A percentile compares a stretch with the other conserved stretches of the same genome.
phyloP scores from a whole-genome alignment of 1,140 invertebrate species.

The Drosophila mayri region DNA sequence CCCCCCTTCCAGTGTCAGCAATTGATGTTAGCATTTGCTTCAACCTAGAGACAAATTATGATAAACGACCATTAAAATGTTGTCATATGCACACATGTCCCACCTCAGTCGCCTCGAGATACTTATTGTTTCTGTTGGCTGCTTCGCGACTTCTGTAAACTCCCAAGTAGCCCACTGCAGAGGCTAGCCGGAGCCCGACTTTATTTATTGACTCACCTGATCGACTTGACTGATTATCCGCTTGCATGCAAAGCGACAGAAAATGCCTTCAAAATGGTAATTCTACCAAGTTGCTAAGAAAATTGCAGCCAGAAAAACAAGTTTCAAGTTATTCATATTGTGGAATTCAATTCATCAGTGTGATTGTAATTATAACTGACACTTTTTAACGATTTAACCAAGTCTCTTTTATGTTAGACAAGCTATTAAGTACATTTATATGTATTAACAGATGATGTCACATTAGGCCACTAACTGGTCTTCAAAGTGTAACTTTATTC shows the following conservation, averaged over 20 bases:
- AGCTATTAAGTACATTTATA: neutral
- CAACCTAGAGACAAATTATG: constrained; percentile 68
- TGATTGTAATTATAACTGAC: constrained; percentile 7
- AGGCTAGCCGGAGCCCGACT: constrained; percentile 5
- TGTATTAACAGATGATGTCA: neutral
- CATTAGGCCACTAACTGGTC: neutral
- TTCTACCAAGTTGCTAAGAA: constrained; percentile 6
- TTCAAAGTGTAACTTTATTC: neutral
- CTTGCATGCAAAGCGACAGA: constrained; percentile 64
- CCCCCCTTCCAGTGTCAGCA: constrained; percentile 16
- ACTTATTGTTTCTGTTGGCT: constrained; percentile 15
- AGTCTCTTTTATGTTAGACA: constrained; percentile 1
- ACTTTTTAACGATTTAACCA: constrained; percentile 6
- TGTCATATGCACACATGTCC: constrained; percentile 76
- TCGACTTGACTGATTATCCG: constrained; percentile 80
- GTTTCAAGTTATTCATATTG: constrained; percentile 13
- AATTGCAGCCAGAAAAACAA: constrained; percentile 7
- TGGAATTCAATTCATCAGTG: neutral
- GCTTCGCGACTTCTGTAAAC: constrained; percentile 23
- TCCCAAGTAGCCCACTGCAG: neutral
- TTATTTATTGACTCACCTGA: constrained; percentile 83
- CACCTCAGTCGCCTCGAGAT: constrained; percentile 28
- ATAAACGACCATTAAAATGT: constrained; percentile 77
- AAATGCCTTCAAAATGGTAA: constrained; percentile 35
- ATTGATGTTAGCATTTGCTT: constrained; percentile 66